Conservation (phyloP, 30 jellyfish, hydroid and myxozoan species). For the Pelagia noctiluca region DNA sequence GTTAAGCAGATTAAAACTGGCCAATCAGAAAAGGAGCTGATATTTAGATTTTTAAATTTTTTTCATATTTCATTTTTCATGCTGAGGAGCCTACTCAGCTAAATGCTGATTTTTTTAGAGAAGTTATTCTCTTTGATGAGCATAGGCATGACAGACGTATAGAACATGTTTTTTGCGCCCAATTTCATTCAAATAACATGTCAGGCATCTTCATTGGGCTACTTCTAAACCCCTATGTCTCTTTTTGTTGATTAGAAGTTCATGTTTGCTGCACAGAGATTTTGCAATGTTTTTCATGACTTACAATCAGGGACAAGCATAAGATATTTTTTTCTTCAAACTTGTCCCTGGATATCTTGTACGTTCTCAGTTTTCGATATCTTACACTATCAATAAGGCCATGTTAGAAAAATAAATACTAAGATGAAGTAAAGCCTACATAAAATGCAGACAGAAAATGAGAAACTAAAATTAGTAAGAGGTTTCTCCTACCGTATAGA, state of each 20-base stretch:
- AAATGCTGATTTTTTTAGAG: too few relatives aligned
- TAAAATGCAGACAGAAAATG: too few relatives aligned
- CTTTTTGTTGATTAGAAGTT: not conserved
- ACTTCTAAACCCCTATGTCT: slow-evolving; percentile 2
- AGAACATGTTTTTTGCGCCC: not conserved
- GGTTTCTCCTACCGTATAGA: too few relatives aligned
- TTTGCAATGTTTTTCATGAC: not conserved
- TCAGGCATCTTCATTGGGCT: not conserved
- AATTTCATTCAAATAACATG: not conserved
- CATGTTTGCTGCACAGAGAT: not conserved
- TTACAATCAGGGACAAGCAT: not conserved
- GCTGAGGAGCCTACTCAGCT: too few relatives aligned
- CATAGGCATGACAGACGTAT: not conserved
- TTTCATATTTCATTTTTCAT: too few relatives aligned
- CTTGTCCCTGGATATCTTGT: not conserved
- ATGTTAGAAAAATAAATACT: too few relatives aligned
- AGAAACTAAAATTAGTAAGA: too few relatives aligned
- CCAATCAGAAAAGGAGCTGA: too few relatives aligned
- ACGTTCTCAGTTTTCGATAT: not conserved
- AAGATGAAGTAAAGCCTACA: too few relatives aligned
- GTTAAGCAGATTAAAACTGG: too few relatives aligned
- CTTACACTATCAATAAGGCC: not conserved
- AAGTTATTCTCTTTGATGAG: not conserved
- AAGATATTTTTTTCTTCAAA: not conserved
- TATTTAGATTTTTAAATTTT: too few relatives aligned